Conservation (phyloP, 2,797 vertebrate species). For the Lepus townsendii region DNA sequence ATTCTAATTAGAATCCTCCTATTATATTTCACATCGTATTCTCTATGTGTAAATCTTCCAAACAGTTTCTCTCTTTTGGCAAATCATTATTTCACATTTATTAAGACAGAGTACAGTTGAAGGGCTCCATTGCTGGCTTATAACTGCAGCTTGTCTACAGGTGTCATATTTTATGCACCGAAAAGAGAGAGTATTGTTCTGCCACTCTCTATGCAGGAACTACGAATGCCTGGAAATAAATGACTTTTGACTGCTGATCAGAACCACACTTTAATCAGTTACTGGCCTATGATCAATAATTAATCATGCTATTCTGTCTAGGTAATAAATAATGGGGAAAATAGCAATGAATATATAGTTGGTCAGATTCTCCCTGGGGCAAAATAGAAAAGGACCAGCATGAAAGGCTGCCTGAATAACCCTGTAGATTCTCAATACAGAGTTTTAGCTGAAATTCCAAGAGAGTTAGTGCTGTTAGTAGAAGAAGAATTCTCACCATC, state of each 20-base stretch:
- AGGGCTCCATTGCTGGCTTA: conserved; percentile 60
- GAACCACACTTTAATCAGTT: conserved; percentile 85
- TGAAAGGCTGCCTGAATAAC: conserved; percentile 65
- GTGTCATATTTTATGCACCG: conserved; percentile 79
- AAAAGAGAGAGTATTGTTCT: conserved; percentile 71
- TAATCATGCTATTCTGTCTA: conserved; percentile 84
- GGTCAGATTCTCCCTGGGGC: conserved; percentile 80
- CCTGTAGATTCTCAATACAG: conserved; percentile 39
- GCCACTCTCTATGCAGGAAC: conserved; percentile 66
- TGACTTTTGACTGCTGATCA: conserved; percentile 85
- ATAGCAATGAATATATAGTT: conserved; percentile 84
- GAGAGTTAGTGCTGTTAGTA: not conserved
- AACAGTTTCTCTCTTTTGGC: conserved; percentile 80
- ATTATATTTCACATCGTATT: conserved; percentile 76
- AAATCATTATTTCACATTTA: conserved; percentile 84
- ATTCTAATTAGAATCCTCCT: conserved; percentile 80
- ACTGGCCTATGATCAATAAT: conserved; percentile 86
- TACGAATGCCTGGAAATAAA: conserved; percentile 79
- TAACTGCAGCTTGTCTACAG: conserved; percentile 77
- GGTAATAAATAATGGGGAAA: conserved; percentile 86
- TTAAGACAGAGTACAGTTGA: conserved; percentile 72
- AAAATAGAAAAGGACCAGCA: conserved; percentile 64
- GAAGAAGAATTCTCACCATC: conserved; percentile 29
- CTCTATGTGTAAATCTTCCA: conserved; percentile 78
- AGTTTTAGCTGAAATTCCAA: conserved; percentile 51